phyloP scores from a whole-genome alignment of 2,888 invertebrate genomes.

The Tigriopus californicus region DNA sequence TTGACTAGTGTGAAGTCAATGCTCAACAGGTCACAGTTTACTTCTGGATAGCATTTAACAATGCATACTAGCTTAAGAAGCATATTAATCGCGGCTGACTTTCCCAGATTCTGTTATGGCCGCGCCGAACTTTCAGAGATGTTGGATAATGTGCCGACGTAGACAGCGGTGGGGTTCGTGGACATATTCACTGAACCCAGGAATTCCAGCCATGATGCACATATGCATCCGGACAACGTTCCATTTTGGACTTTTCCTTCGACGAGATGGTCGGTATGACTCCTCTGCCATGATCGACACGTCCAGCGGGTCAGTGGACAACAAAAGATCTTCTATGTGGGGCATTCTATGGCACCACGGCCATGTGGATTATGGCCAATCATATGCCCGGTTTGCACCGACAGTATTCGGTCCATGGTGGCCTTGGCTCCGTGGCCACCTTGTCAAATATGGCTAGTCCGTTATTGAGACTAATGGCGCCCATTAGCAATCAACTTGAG shows the following conservation, averaged over 20 bases:
- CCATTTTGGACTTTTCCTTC: conserved; percentile 6
- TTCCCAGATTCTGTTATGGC: not conserved
- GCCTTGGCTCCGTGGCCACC: conserved; percentile 38
- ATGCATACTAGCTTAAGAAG: too few species aligned
- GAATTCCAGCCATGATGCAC: not conserved
- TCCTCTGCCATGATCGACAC: conserved; percentile 30
- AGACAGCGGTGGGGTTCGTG: conserved; percentile 16
- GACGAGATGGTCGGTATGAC: conserved; percentile 33
- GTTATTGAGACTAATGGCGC: conserved; percentile 41
- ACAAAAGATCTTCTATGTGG: conserved; percentile 28
- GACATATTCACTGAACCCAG: not conserved
- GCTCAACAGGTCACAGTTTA: too few species aligned
- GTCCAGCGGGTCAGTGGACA: conserved; percentile 25
- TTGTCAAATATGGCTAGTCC: conserved; percentile 46
- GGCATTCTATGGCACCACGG: conserved; percentile 29
- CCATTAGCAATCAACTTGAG: conserved; percentile 39
- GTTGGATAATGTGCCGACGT: conserved; percentile 9
- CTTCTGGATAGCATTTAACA: too few species aligned
- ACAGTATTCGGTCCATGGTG: conserved; percentile 19
- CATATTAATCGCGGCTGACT: not conserved
- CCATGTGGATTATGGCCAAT: conserved; percentile 7
- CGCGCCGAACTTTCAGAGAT: too few species aligned
- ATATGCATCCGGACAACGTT: not conserved
- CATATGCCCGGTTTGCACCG: conserved; percentile 9
- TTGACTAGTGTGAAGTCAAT: too few species aligned